A percentile compares a stretch with the other conserved stretches of the same genome.
These are phyloP conservation scores for Bombus ignitus DNA, from an alignment of 1,140 invertebrate genomes.

Conservation along the genomic window DNA sequence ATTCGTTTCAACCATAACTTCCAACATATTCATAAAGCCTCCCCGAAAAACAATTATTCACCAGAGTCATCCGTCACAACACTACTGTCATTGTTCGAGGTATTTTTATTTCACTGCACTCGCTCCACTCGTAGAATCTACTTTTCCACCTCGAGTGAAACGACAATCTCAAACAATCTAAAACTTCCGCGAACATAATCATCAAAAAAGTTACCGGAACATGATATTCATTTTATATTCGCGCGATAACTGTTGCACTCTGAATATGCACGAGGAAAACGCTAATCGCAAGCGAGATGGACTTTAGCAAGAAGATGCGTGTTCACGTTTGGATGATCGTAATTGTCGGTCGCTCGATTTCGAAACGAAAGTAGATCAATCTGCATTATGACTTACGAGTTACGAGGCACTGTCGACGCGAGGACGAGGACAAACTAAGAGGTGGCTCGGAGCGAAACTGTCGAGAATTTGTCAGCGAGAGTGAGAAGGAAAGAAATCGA, in stretches of 20 bases:
- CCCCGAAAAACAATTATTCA: too few relatives aligned
- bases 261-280: not conserved
- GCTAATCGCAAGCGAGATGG: not conserved
- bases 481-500: conserved; percentile 40
- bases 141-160: too few relatives aligned
- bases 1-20: too few relatives aligned
- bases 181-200: too few relatives aligned
- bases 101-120: too few relatives aligned
- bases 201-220: too few relatives aligned
- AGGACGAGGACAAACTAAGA: conserved; percentile 42
- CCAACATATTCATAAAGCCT: too few relatives aligned
- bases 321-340: not conserved
- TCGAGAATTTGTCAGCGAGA: conserved; percentile 17
- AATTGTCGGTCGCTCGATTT: not conserved
- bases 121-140: too few relatives aligned
- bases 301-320: not conserved
- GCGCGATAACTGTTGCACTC: not conserved
- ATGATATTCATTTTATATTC: not conserved
- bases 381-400: not conserved
- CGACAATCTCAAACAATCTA: too few relatives aligned
- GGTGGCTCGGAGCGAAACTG: not conserved
- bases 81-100: too few relatives aligned
- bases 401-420: conserved; percentile 24
- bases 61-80: too few relatives aligned
- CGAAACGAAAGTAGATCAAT: conserved; percentile 18